Conservation (phyloP, 2,888 invertebrate species). For the Venustoraphidia nigricollis region DNA sequence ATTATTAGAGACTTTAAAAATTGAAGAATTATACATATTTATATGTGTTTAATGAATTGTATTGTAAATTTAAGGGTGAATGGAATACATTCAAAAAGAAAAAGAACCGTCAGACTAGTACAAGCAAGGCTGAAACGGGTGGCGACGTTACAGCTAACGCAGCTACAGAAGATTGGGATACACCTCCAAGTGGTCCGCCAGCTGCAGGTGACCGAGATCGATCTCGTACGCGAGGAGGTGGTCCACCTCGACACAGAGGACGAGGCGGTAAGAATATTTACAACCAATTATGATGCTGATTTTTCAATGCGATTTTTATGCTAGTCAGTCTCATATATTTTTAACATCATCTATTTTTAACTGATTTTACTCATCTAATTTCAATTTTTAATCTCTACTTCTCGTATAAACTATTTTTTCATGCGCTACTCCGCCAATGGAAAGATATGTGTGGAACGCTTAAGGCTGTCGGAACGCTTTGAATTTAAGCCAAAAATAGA, state of each 20-base stretch:
- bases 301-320: too few species aligned
- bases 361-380: too few species aligned
- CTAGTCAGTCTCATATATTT: too few species aligned
- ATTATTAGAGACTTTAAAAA: too few species aligned
- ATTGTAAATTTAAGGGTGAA: slow-evolving; percentile 40
- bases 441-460: too few species aligned
- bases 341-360: too few species aligned
- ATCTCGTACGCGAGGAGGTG: slow-evolving; percentile 21
- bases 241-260: slow-evolving; percentile 34
- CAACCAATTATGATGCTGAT: too few species aligned
- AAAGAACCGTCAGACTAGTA: slow-evolving; percentile 47
- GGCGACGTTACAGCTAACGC: slow-evolving; percentile 21
- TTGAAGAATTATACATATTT: not conserved
- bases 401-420: too few species aligned
- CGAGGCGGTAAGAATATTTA: slow-evolving; percentile 25
- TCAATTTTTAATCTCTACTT: too few species aligned
- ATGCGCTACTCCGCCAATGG: too few species aligned
- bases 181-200: slow-evolving; percentile 19
- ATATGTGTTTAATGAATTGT: not conserved
- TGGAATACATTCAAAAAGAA: slow-evolving; percentile 83
- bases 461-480: too few species aligned
- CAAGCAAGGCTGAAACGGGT: slow-evolving; percentile 19
- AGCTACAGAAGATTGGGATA: slow-evolving; percentile 15
- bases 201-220: slow-evolving; percentile 28
- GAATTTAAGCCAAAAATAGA: too few species aligned